Percentiles rank a stretch among this genome's conserved stretches.
Evolutionary conservation across 2,888 invertebrate species (phyloP).

Genomic region (Meiosimyza platycephala): DNA sequence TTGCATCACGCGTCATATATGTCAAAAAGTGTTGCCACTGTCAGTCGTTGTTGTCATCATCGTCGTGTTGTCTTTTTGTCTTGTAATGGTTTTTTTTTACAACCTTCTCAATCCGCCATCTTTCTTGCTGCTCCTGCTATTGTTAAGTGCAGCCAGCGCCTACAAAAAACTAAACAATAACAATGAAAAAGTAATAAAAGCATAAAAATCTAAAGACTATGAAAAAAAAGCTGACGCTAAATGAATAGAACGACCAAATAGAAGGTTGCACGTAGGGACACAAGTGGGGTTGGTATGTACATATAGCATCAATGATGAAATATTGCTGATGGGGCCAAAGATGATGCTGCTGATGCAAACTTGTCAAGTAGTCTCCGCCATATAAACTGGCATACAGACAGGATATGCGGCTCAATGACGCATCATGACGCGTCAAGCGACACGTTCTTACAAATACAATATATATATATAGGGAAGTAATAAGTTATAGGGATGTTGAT

Average conservation of each 20-base stretch:
- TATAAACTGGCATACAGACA: conserved; percentile 1
- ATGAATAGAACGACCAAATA: conserved; percentile 14
- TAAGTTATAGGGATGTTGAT: too few species aligned
- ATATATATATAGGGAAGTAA: too few species aligned
- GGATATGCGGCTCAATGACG: conserved; percentile 30
- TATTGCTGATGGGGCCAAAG: conserved; percentile 44
- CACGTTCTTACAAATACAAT: background rate
- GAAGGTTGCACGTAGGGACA: background rate
- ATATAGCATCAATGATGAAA: conserved; percentile 29
- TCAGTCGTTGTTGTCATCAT: conserved; percentile 1
- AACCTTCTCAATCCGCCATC: too few species aligned
- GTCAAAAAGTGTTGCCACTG: conserved; percentile 47
- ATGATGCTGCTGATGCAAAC: conserved; percentile 19
- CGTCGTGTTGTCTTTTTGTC: too few species aligned
- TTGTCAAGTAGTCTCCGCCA: too few species aligned
- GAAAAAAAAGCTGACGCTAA: conserved; percentile 9
- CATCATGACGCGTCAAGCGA: conserved; percentile 40
- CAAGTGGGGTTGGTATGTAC: background rate
- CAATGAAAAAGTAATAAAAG: conserved; percentile 30
- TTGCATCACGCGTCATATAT: conserved; percentile 51
- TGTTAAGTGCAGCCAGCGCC: background rate
- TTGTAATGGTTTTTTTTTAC: too few species aligned
- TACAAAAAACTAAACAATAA: conserved; percentile 20
- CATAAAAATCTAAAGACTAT: background rate
- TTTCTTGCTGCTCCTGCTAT: too few species aligned